These are phyloP conservation scores for Channa maculata DNA, from an alignment of 2,113 vertebrate species.

Conservation along the genomic window DNA sequence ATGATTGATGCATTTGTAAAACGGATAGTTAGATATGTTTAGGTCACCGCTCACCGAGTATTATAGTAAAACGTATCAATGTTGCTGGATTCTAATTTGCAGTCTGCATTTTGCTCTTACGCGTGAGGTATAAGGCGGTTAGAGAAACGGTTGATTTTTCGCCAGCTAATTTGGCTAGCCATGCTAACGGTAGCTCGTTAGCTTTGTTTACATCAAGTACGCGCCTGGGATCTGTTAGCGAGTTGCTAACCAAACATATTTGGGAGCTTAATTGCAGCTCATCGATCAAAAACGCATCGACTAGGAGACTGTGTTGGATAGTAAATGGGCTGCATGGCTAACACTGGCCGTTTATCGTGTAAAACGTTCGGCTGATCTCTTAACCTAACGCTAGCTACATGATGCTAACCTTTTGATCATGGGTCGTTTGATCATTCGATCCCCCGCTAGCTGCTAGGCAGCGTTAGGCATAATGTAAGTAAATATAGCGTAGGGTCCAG, in stretches of 20 bases:
- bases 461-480: slow-evolving; percentile 28
- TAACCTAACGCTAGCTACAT: slow-evolving; percentile 62
- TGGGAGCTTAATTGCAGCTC: neutral
- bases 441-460: slow-evolving; percentile 1
- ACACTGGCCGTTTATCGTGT: neutral
- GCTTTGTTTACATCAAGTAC: slow-evolving; percentile 82
- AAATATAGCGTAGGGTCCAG: neutral
- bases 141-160: slow-evolving; percentile 49
- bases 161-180: slow-evolving; percentile 58
- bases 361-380: slow-evolving; percentile 46
- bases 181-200: slow-evolving; percentile 70
- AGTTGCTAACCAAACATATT: slow-evolving; percentile 23
- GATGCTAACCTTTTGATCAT: slow-evolving; percentile 70
- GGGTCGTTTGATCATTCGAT: slow-evolving; percentile 30
- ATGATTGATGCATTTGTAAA: slow-evolving; percentile 72
- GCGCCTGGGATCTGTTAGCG: slow-evolving; percentile 62
- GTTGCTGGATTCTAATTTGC: slow-evolving; percentile 17
- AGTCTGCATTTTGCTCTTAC: slow-evolving; percentile 19
- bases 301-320: neutral
- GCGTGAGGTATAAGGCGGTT: slow-evolving; percentile 31
- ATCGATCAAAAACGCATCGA: neutral
- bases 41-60: slow-evolving; percentile 13
- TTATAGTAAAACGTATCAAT: slow-evolving; percentile 21
- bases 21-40: slow-evolving; percentile 64
- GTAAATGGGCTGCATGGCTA: slow-evolving; percentile 35